A percentile compares a stretch with the other conserved stretches of the same genome.
Conservation (phyloP, 2,888 invertebrate genomes). For the Orthosia gracilis region DNA sequence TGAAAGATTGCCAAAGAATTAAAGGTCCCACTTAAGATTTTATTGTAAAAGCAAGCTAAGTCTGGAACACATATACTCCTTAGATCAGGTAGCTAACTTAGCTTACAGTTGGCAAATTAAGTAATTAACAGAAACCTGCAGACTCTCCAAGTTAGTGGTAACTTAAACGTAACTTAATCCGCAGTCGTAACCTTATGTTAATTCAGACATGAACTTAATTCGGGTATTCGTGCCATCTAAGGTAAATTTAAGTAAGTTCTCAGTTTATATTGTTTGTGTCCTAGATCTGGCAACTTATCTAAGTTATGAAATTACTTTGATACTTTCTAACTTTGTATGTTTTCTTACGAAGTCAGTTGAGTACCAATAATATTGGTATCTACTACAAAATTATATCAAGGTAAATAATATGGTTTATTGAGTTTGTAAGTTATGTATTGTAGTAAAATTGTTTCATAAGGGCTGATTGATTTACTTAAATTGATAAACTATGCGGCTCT, state of each 20-base stretch:
- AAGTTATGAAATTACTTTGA: conserved; percentile 24
- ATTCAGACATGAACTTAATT: conserved; percentile 53
- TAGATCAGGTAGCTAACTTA: conserved; percentile 39
- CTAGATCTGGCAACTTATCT: conserved; percentile 1
- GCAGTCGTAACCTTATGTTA: conserved; percentile 57
- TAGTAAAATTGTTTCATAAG: too few relatives aligned
- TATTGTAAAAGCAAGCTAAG: conserved; percentile 12
- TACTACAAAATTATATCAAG: not conserved
- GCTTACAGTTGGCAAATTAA: conserved; percentile 52
- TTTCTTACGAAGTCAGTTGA: not conserved
- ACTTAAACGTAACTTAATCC: conserved; percentile 62
- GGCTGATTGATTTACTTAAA: too few relatives aligned
- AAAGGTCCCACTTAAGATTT: not conserved
- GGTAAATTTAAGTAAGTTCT: conserved; percentile 47
- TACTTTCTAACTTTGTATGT: conserved; percentile 4
- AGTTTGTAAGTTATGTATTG: too few relatives aligned
- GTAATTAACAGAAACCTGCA: conserved; percentile 61
- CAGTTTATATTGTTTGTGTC: conserved; percentile 37
- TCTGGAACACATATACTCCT: conserved; percentile 19
- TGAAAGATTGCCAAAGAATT: too few relatives aligned
- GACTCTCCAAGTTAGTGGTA: conserved; percentile 48
- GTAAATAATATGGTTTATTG: not conserved
- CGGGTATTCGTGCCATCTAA: conserved; percentile 40
- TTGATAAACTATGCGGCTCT: too few relatives aligned
- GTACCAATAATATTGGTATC: not conserved